phyloP scores from a whole-genome alignment of 2,797 vertebrate genomes.

The Rallus crepitans region DNA sequence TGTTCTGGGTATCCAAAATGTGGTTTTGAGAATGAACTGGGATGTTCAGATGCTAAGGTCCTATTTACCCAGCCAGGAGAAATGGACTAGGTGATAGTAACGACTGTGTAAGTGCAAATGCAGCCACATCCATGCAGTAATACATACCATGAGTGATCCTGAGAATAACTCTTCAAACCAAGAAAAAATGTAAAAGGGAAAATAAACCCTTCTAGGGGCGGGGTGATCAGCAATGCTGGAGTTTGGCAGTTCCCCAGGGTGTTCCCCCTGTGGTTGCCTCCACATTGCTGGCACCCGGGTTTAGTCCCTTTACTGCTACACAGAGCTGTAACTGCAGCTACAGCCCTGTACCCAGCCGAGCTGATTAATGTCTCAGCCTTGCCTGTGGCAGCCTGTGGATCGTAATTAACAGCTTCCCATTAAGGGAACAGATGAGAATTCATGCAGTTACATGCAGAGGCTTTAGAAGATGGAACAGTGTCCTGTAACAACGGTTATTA shows the following conservation, averaged over 20 bases:
- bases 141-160: neutral
- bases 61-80: neutral
- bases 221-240: neutral
- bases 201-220: neutral
- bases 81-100: neutral
- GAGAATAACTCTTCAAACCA: neutral
- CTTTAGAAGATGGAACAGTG: neutral
- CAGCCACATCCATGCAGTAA: neutral
- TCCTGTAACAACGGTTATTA: neutral
- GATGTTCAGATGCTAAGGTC: neutral
- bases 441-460: constrained; percentile 26
- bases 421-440: constrained; percentile 35
- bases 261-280: neutral
- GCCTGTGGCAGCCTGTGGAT: constrained; percentile 18
- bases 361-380: neutral
- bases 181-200: neutral
- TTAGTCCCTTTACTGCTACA: rapidly evolving
- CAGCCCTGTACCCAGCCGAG: neutral
- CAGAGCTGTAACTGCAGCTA: neutral
- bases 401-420: constrained; percentile 38
- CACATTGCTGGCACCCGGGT: neutral
- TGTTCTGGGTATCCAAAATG: neutral
- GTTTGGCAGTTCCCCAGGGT: neutral
- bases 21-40: neutral
- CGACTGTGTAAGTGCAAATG: neutral